Evolutionary conservation across 1,140 invertebrate genomes (phyloP).

Genomic region (Megathymus violae): DNA sequence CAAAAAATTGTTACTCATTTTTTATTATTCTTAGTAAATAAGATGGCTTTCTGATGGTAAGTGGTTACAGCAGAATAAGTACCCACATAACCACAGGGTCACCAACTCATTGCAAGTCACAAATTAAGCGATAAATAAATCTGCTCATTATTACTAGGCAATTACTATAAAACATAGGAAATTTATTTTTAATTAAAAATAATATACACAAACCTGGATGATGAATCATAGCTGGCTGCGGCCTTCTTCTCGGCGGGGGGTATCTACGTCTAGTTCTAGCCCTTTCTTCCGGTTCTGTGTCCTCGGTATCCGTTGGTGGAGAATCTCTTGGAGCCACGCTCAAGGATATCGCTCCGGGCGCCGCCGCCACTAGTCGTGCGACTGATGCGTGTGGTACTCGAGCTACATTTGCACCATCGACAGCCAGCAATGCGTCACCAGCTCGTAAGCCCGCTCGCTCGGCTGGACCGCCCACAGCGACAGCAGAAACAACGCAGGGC

Average conservation of each 20-base stretch:
- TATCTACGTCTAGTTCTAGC: conserved; percentile 65
- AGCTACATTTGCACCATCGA: conserved; percentile 95
- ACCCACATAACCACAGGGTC: too few species aligned
- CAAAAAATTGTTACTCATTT: too few species aligned
- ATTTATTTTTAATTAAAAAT: too few species aligned
- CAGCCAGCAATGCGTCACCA: conserved; percentile 95
- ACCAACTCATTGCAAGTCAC: too few species aligned
- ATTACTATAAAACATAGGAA: too few species aligned
- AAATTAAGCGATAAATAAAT: too few species aligned
- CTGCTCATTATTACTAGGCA: too few species aligned
- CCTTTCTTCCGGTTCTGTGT: conserved; percentile 73
- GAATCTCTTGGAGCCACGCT: conserved; percentile 70
- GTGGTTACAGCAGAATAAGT: too few species aligned
- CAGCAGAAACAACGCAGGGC: conserved; percentile 74
- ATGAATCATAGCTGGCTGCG: conserved; percentile 63
- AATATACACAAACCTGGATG: conserved; percentile 63
- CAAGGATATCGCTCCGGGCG: conserved; percentile 87
- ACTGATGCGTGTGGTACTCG: conserved; percentile 96
- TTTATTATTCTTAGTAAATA: too few species aligned
- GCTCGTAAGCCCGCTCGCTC: conserved; percentile 91
- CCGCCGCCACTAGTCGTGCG: conserved; percentile 94
- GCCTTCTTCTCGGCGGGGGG: conserved; percentile 68
- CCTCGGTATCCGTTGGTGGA: conserved; percentile 72
- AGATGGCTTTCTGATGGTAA: too few species aligned
- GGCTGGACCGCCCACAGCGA: conserved; percentile 77